Evolutionary conservation across 2,888 invertebrate species (phyloP), one percentile per base, ranked within the genome.

Genomic region (Podabrus alpinus): DNA sequence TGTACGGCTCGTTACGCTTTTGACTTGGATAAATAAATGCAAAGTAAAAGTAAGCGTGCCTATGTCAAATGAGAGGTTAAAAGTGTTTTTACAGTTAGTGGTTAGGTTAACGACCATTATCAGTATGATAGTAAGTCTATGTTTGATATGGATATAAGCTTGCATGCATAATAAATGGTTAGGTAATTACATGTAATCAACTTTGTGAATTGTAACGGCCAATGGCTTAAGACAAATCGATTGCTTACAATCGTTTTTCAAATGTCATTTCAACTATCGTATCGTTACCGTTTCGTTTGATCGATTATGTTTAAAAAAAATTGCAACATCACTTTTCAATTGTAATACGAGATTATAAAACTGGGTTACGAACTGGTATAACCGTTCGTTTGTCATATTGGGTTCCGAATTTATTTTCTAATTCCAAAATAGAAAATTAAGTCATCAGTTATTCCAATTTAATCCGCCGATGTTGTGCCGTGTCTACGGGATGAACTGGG

Each of bases 91-190:
- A 77, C 72, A 73, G 75, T 73, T 77, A 77, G 68, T 73, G 68
- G 73, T 68, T 73, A 75, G 77, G 77, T 77, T 74, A 77, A 77
- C 77, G 77, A 77, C 77, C 77, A 77, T 77, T 77, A 74, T 75
- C 74, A 72, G 25, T n/a, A 15, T 45, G 16, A 59, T 45, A 45
- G 45, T 45, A 45, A 45, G n/a, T 7, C 45, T n/a, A n/a, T 45
- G 45, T 45, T 45, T 45, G 45, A n/a, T 45, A 45, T 45, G 45
- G 45, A 45, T 45, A 45, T 45, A 45, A 15, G 62, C 67, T 66
- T 68, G 69, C 73, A 73, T 69, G 69, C 69, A 66, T 69, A 73
- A 69, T 64, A 71, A 69, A 73, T 71, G 71, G 71, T 71, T 24
- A 45, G 71, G 71, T 67, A 59, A 73, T 66, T 73, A 64, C 66